Base-by-base conservation (phyloP, 2,113 vertebrate species). In the Pitta sordida region DNA sequence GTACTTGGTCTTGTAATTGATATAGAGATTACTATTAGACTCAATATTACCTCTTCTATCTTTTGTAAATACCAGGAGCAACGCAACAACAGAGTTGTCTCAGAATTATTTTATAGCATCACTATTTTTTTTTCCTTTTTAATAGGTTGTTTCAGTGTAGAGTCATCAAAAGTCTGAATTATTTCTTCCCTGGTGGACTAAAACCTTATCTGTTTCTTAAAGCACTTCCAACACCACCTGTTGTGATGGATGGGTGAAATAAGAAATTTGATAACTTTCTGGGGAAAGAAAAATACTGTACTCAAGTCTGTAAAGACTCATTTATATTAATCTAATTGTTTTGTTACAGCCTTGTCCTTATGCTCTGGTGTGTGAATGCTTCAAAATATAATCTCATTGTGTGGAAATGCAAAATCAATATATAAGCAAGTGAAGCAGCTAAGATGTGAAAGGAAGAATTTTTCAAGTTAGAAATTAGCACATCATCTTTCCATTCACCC, bases 371-470 rank as follows among this genome's bases (percentile, higher is more conserved):
- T 91, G 59, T 67, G 79, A 96, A 59, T 88, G 75, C 27, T 90
- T 95, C 80, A 91, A 83, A 94, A 92, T 56, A 91, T 88, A 90
- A 94, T 96, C 82, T 90, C 51, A 70, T 91, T 85, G 70, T 91
- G 70, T 95, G 27, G 46, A 94, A 95, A 85, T 29, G 24, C 56
- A 85, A 94, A 94, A 95, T 96, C 95, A 88, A 96, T 96, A 86
- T 32, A 83, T 94, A 92, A 92, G 60, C 78, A 95, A 96, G 64
- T 0, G 43, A 94, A 94, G 89, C 87, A 91, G 78, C 70, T 89
- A 83, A 77, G 48, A 80, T 23, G 27, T 70, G 75, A 77, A 95
- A 89, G 91, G 23, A 89, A 80, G 34, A 85, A 90, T 94, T 92
- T 94, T 94, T 94, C 91, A 91, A 62, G 37, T 92, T 90, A 79